Percentiles rank a stretch among this genome's conserved stretches.
Evolutionary conservation across 1,140 invertebrate species (phyloP).

Genomic region (Hyposmocoma kahamanoa): DNA sequence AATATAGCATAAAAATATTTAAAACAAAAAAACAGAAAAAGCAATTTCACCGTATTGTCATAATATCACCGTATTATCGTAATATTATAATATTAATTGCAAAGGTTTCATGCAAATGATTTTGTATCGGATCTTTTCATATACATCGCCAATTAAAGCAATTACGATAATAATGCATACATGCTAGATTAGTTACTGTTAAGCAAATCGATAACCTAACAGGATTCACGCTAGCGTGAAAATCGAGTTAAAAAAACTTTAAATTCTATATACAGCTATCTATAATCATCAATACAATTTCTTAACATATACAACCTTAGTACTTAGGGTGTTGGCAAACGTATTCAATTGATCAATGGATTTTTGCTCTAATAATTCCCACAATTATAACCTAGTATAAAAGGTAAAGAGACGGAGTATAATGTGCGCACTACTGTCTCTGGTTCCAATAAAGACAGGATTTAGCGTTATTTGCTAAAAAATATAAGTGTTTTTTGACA

Average conservation of each 20-base stretch:
- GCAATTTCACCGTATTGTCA: too few species aligned
- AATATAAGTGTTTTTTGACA: constrained; percentile 7
- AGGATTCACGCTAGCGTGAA: constrained; percentile 1
- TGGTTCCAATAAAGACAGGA: constrained; percentile 5
- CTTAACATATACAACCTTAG: constrained; percentile 13
- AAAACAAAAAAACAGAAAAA: too few species aligned
- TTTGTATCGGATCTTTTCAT: too few species aligned
- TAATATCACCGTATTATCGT: too few species aligned
- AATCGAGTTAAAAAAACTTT: neutral
- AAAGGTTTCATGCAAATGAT: too few species aligned
- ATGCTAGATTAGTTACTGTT: too few species aligned
- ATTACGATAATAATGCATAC: too few species aligned
- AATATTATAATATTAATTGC: too few species aligned
- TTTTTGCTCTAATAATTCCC: constrained; percentile 68
- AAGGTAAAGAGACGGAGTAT: constrained; percentile 34
- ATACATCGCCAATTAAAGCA: too few species aligned
- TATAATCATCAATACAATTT: neutral
- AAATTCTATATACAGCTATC: neutral
- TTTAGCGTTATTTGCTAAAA: constrained; percentile 6
- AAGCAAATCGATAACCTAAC: too few species aligned
- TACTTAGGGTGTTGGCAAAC: constrained; percentile 49
- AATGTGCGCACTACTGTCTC: constrained; percentile 32
- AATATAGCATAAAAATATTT: too few species aligned
- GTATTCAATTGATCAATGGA: constrained; percentile 56
- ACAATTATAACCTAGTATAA: constrained; percentile 63